Evolutionary conservation across 1,140 invertebrate species (phyloP), one percentile per base, ranked within the genome.

Genomic region (Bombus confusus): DNA sequence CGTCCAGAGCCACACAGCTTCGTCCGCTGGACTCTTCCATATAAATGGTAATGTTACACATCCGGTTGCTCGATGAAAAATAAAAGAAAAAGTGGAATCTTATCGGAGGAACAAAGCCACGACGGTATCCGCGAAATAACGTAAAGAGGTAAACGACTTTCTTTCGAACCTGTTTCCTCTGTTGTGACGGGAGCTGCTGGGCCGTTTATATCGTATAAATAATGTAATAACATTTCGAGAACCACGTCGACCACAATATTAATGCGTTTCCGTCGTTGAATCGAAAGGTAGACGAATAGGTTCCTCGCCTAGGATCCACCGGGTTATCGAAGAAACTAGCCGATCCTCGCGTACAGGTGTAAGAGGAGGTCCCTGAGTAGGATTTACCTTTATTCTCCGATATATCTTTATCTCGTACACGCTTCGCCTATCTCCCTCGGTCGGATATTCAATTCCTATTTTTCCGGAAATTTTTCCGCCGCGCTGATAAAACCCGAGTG

Each of bases 1-100:
- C 52, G 59, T 80, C 81, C 71, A 83, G 52, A 57, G 57, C 28
- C 4, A 62, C 41, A 15, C 69, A 22, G 18, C 79, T 28, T 80
- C 22, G 62, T 47, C 59, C 78, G 34, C 69, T 34, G 22, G 47
- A 28, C 77, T 62, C 37, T 37, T 72, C 64, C 78, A 82, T 87
- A 89, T 81, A 86, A 90, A 89, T 90, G 88, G 74, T 89, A 90
- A 90, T 84, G 81, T 78, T 75, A 86, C 88, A 77, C 79, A 39
- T 39, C 68, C 22, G 34, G 80, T 37, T 34, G 66, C 57, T 47
- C n/a, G 68, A 41, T 10, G 74, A 43, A 10, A n/a, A 25, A n/a
- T 4, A 12, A 39, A 12, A 34, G 10, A 37, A 37, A 37, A 37
- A 25, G 39, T 18, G 22, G 76, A 76, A 83, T 66, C 37, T 52